phyloP scores from a whole-genome alignment of 2,797 vertebrate genomes.

The Acridotheres tristis region DNA sequence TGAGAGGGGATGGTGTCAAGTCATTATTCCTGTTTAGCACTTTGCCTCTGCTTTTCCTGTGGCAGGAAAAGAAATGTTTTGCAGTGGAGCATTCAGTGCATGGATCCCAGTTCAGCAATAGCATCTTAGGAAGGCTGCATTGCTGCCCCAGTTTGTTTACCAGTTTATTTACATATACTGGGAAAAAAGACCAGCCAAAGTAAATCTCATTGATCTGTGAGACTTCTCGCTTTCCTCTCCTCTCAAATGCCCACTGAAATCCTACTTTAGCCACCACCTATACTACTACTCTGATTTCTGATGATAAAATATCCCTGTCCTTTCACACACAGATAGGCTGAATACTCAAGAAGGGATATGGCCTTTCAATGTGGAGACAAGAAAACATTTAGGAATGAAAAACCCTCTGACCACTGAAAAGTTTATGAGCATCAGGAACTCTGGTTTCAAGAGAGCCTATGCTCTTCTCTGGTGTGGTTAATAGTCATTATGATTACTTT shows the following conservation, averaged over 20 bases:
- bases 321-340: not conserved
- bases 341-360: not conserved
- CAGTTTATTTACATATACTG: not conserved
- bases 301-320: not conserved
- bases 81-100: accelerated
- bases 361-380: accelerated
- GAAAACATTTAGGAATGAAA: not conserved
- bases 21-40: not conserved
- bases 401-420: not conserved
- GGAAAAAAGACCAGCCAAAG: not conserved
- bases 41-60: not conserved
- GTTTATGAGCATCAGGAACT: not conserved
- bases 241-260: not conserved
- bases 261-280: not conserved
- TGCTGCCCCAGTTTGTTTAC: not conserved
- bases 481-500: not conserved
- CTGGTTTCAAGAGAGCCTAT: not conserved
- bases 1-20: not conserved
- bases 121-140: not conserved
- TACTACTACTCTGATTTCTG: not conserved
- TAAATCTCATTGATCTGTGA: not conserved
- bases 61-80: not conserved
- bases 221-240: not conserved
- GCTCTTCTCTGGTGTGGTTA: not conserved
- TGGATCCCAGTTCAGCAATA: not conserved